Evolutionary conservation across 2,113 vertebrate genomes (phyloP), one percentile per base, ranked within the genome.

Genomic region (Isichthys henryi): DNA sequence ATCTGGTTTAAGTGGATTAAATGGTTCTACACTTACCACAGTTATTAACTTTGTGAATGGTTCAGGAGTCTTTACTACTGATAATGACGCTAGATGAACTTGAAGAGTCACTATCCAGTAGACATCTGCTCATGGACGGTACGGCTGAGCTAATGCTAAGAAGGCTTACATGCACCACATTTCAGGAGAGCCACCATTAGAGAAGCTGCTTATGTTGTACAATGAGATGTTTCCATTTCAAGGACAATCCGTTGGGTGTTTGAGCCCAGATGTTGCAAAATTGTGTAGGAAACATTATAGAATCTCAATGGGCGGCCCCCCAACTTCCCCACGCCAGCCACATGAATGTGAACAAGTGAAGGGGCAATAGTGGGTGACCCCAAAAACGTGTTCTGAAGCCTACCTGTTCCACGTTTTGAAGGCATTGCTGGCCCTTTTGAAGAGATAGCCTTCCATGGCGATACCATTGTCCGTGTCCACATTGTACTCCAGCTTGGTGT

Each of bases 321-420:
- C 9, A 13, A 11, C 9, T 66, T 27, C 10, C 62, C 62, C 62
- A 13, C 13, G 43, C 46, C 21, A 21, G n/a, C 45, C 45, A 84
- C 21, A 48, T 4, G 15, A 35, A 52, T n/a, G n/a, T 11, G 10
- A 27, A 27, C 23, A 21, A 27, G 46, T 5, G 66, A 15, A 11
- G 11, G 11, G 10, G n/a, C 45, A 19, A 43, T 31, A 21, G 43
- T 1, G 45, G 6, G 23, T 27, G 45, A 21, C 8, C 46, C 27
- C 49, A 15, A 43, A 15, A 11, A 35, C n/a, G 17, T 21, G 88
- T 46, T 6, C 70, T 17, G 35, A 86, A 27, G 15, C 56, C 10
- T 95, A 97, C 97, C 97, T 96, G 96, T 97, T 97, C 96, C 96
- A 97, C 43, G 96, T 97, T 93, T 97, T 97, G 94, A 97, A 97